Percentiles rank a stretch among this genome's conserved stretches.
phyloP scores from a whole-genome alignment of 2,888 invertebrate species.

The Parnassius smintheus region DNA sequence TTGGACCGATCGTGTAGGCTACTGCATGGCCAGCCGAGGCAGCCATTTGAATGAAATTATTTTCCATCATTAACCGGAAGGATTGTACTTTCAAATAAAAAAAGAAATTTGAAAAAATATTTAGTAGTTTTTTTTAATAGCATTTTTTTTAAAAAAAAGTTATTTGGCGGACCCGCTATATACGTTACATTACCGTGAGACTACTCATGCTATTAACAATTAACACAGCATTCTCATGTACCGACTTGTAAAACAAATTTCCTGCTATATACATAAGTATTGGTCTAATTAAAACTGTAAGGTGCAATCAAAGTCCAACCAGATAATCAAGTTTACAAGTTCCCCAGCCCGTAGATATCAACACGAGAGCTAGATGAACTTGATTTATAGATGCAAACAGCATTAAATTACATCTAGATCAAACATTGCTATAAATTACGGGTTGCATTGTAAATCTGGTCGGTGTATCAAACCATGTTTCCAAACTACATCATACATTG shows the following conservation, averaged over 20 bases:
- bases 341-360: slow-evolving; percentile 58
- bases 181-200: too few species aligned
- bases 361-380: slow-evolving; percentile 61
- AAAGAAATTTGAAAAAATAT: too few species aligned
- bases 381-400: slow-evolving; percentile 75
- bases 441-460: slow-evolving; percentile 77
- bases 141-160: too few species aligned
- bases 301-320: slow-evolving; percentile 42
- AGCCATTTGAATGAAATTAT: too few species aligned
- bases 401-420: slow-evolving; percentile 80
- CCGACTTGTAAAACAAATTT: slow-evolving; percentile 1
- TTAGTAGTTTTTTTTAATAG: too few species aligned
- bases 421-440: slow-evolving; percentile 77
- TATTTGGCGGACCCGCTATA: too few species aligned
- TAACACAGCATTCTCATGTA: slow-evolving; percentile 1
- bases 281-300: slow-evolving; percentile 47
- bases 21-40: too few species aligned
- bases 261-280: slow-evolving; percentile 5
- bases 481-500: slow-evolving; percentile 64
- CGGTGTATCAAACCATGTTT: slow-evolving; percentile 70
- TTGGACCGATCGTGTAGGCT: too few species aligned
- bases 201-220: not conserved
- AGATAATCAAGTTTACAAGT: slow-evolving; percentile 63
- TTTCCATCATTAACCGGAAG: too few species aligned
- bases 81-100: too few species aligned